Conservation (phyloP, 2,888 invertebrate genomes). For the Eupithecia vulgata region DNA sequence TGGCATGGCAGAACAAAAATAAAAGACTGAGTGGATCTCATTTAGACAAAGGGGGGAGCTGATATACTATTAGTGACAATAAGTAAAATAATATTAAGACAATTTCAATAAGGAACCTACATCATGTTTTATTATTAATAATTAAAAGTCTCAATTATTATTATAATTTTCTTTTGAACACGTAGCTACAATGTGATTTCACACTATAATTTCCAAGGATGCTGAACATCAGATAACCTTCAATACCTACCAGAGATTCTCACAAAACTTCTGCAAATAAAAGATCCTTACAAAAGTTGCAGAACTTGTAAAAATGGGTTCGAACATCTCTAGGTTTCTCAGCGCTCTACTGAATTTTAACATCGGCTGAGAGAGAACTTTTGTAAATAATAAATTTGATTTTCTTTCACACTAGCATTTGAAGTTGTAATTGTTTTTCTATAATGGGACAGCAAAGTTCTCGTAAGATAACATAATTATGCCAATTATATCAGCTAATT, state of each 20-base stretch:
- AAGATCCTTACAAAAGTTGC: neutral
- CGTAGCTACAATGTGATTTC: neutral
- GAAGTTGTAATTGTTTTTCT: neutral
- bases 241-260: neutral
- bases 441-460: neutral
- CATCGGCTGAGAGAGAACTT: neutral
- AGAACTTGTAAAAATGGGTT: neutral
- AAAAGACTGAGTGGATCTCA: neutral
- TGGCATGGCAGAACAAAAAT: neutral
- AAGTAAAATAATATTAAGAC: neutral
- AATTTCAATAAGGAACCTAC: neutral
- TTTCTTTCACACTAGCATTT: neutral
- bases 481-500: slow-evolving; percentile 1
- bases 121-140: neutral
- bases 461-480: neutral
- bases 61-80: neutral
- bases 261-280: neutral
- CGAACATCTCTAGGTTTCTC: neutral
- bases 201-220: neutral
- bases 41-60: neutral
- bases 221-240: neutral
- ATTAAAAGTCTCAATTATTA: neutral
- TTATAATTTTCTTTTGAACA: too few relatives aligned
- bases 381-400: neutral
- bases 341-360: slow-evolving; percentile 7